A percentile compares a stretch with the other conserved stretches of the same genome.
These are phyloP conservation scores for Rhabdophis nuchalis DNA, from an alignment of 2,797 vertebrate genomes.

Conservation along the genomic window DNA sequence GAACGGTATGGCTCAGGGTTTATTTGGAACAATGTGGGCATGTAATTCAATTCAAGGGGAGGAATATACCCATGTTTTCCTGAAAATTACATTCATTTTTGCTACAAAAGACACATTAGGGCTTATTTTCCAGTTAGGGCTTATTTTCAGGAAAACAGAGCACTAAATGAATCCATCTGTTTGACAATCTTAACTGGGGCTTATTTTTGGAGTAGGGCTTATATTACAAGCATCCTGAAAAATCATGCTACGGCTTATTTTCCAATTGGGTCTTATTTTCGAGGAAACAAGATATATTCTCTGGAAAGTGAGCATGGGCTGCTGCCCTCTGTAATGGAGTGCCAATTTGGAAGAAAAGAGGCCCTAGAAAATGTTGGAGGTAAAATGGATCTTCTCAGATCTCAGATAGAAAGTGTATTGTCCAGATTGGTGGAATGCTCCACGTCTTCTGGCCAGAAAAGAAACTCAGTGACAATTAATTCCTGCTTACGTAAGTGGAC, in stretches of 20 bases:
- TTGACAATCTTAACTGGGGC: no score
- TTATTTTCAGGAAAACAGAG: no score
- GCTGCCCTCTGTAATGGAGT: not conserved
- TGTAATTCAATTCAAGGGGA: not conserved
- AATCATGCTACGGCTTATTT: no score
- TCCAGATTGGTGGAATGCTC: not conserved
- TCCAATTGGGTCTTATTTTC: no score
- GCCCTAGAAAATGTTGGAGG: not conserved
- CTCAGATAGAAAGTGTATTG: not conserved
- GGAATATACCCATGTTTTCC: not conserved
- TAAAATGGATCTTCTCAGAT: not conserved
- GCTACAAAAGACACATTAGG: no score
- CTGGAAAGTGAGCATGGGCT: not conserved
- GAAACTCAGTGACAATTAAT: not conserved
- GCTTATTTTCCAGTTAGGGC: not conserved
- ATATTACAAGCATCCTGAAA: no score
- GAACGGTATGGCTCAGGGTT: conserved; percentile 11
- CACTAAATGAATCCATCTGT: no score
- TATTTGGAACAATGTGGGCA: not conserved
- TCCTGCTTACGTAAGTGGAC: not conserved
- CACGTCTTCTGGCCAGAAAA: not conserved
- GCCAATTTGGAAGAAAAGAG: not conserved
- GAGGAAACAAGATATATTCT: no score
- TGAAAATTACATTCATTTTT: not conserved
- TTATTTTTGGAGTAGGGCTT: no score